Base-by-base conservation (phyloP, 2,113 vertebrate species). In the Cynopterus brachyotis region DNA sequence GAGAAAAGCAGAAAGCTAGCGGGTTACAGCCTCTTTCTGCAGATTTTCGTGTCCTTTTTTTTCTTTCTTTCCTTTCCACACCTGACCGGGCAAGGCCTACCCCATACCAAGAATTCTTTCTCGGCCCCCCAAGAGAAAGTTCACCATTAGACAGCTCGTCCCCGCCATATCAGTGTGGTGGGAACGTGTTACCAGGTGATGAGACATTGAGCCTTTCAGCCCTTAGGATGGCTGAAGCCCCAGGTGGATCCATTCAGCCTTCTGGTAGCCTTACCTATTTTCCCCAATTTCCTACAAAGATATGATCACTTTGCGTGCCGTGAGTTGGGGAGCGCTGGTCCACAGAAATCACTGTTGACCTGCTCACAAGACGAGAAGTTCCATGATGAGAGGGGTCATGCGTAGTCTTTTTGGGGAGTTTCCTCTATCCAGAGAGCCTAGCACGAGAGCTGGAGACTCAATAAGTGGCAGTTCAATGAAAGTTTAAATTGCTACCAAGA, bases 131-230 rank as follows among this genome's bases (percentile, higher is more conserved):
- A 20, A 1, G 78, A 76, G 62, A 59, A 73, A 66, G 19, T 22
- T 35, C 57, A 8, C 12, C 19, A 24, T 2, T n/a, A 35, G 45
- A 57, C 12, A 84, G 3, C 17, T 79, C 10, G 32, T 42, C 53
- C 19, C 0, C 1, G 59, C 22, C 22, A 59, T 59, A 24, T 9
- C 20, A 1, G 6, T 28, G 19, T 1, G 6, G 13, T 2, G 19
- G 20, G 45, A 45, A n/a, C 55, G 10, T 15, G 28, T 79, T 47
- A 26, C 4, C 59, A 7, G 12, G 0, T 50, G 9, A 73, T 12
- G 7, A 69, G 17, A 2, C 57, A 5, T 2, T 57, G 9, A 57
- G 6, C 20, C 20, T 30, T 57, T 81, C 11, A 22, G 42, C 9
- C 22, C 50, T 24, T 9, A 2, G 64, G 15, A 30, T 35, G 57